Base-by-base conservation (phyloP, 2,888 invertebrate species). In the Catocala fraxini region DNA sequence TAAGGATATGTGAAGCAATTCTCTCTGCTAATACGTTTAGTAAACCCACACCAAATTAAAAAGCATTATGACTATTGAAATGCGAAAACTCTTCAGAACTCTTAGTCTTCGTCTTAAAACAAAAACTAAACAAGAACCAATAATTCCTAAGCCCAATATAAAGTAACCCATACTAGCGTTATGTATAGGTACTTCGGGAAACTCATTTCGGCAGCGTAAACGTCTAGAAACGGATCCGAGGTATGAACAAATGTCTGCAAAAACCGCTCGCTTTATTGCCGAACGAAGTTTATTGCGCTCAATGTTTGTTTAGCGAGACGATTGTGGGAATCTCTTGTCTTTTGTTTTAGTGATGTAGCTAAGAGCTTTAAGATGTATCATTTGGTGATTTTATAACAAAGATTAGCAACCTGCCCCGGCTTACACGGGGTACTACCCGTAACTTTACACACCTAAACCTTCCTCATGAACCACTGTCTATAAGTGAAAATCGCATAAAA, bases 191-290 rank as follows among this genome's bases (percentile, higher is more conserved):
- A n/a, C 12, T 48, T 49, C 13, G 13, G 34, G 10, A 54, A 59
- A 54, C 59, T 54, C 47, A 59, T 59, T 59, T 54, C 10, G 39
- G 13, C n/a, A 48, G 33, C 43, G 46, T 53, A 48, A 42, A 33
- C 49, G 43, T 43, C n/a, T 25, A 9, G 15, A 6, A 49, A 41
- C 12, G 15, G n/a, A 39, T 6, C 48, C 35, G 10, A 55, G 15
- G 15, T 35, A 39, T 35, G 6, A 51, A 34, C 48, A 33, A 33
- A 48, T 48, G 47, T 47, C 47, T 25, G 25, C 11, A 47, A 47
- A 47, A 25, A 11, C 6, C 15, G 7, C 15, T 15, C 9, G 47
- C 11, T 47, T 47, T 25, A 25, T 47, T 47, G 25, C 2, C 13
- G 25, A 47, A 25, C 47, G 47, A 25, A 25, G 6, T 47, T 47